Base-by-base conservation (phyloP, 1,140 invertebrate genomes). In the Maconellicoccus hirsutus region DNA sequence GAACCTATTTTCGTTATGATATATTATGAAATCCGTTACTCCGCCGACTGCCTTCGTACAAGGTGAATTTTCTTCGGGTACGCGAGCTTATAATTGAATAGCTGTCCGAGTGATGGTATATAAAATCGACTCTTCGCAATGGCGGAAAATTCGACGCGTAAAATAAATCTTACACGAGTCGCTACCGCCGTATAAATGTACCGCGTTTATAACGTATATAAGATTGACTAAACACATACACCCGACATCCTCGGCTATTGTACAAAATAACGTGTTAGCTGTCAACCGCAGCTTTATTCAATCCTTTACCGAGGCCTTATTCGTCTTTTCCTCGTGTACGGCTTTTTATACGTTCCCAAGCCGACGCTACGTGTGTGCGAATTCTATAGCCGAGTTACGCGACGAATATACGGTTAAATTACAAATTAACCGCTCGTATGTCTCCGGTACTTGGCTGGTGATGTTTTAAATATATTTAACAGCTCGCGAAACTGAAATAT, bases 251-350 rank as follows among this genome's bases (percentile, higher is more conserved):
- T 8, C 3, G 21, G 19, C 61, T 19, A 66, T 66, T 66, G 61
- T 66, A 22, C n/a, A 66, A 66, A 66, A 66, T 66, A 66, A 66
- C 61, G 61, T 66, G 61, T 66, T 66, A 66, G 61, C 61, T 66
- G 61, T 66, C 61, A 66, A 66, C 61, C 61, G 61, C 61, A 66
- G 61, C 61, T 66, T 66, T 66, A 66, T 66, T 66, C 61, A 66
- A 66, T 66, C 61, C 61, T 66, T 66, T 66, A 66, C n/a, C 25
- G 61, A 66, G 21, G 25, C 61, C 19, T 66, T 66, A 66, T 66
- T 66, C 61, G 61, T 66, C 61, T 66, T 66, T 66, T 66, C 25
- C 61, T 26, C 10, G 25, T 66, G 25, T 66, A 25, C 25, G 25
- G 3, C 10, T 66, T 3, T 23, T 16, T 66, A 23, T 26, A 25